phyloP scores from a whole-genome alignment of 2,888 invertebrate species.

The Orthosia gothica region DNA sequence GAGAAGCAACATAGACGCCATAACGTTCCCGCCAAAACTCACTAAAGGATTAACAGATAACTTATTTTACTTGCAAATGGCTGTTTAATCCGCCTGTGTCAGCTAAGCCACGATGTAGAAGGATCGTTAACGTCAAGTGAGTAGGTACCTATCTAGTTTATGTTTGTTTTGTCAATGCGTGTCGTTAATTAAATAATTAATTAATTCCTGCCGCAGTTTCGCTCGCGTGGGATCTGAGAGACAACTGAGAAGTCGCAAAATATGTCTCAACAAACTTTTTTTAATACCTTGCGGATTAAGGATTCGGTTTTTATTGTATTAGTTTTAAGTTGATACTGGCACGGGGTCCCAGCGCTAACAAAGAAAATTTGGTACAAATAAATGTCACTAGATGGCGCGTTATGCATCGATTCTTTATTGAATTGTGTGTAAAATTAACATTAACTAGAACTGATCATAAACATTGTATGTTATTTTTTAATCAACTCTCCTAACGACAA shows the following conservation, averaged over 20 bases:
- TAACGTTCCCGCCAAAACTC: too few relatives aligned
- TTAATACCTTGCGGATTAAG: background rate
- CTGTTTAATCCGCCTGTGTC: conserved; percentile 2
- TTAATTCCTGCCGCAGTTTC: conserved; percentile 21
- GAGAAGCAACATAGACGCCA: too few relatives aligned
- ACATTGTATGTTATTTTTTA: too few relatives aligned
- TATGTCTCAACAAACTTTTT: conserved; percentile 21
- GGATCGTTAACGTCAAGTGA: conserved; percentile 9
- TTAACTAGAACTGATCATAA: too few relatives aligned
- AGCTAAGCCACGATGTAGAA: conserved; percentile 13
- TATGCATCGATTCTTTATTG: too few relatives aligned
- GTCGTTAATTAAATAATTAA: conserved; percentile 49
- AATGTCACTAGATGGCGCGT: too few relatives aligned
- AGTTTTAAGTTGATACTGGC: too few relatives aligned
- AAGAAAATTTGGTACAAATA: too few relatives aligned
- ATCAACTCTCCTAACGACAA: too few relatives aligned
- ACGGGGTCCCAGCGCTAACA: too few relatives aligned
- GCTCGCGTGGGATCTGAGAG: conserved; percentile 7
- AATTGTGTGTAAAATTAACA: too few relatives aligned
- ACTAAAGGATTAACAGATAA: conserved; percentile 19
- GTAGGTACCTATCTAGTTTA: conserved; percentile 31
- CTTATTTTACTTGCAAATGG: conserved; percentile 35
- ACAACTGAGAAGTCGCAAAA: conserved; percentile 1
- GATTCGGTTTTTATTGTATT: conserved; percentile 10
- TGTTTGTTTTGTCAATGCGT: conserved; percentile 25